Evolutionary conservation across 1,140 invertebrate genomes (phyloP).

Genomic region (Helicorthomorpha holstii): DNA sequence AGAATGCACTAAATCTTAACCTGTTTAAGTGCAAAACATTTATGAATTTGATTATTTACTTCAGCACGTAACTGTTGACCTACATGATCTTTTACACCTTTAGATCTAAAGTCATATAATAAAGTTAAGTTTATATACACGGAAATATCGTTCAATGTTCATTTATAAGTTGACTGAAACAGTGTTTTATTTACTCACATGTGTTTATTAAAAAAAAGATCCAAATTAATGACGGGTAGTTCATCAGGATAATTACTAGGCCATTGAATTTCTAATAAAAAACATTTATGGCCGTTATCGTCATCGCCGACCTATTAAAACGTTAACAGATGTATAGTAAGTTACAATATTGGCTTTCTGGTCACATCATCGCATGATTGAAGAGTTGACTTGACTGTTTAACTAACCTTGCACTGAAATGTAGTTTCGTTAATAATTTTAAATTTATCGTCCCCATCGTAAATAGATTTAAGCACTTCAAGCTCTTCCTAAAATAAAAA

Average conservation of each 20-base stretch:
- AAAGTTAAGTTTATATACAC: no score
- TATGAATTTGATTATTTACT: no score
- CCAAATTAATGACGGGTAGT: conserved; percentile 62
- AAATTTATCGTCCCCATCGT: conserved; percentile 77
- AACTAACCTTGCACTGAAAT: conserved; percentile 76
- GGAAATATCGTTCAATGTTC: no score
- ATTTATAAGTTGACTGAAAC: not conserved
- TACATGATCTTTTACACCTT: no score
- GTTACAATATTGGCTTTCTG: not conserved
- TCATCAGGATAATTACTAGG: conserved; percentile 64
- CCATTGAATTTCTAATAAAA: conserved; percentile 77
- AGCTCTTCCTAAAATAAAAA: conserved; percentile 49
- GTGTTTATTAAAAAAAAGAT: conserved; percentile 86
- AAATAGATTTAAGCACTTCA: conserved; percentile 81
- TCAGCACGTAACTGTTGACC: no score
- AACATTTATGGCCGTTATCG: conserved; percentile 54
- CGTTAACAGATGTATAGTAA: not conserved
- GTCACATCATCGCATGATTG: no score
- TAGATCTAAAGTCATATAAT: no score
- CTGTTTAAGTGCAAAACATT: no score
- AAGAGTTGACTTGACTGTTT: conserved; percentile 21
- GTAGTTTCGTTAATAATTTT: conserved; percentile 55
- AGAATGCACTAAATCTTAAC: not conserved
- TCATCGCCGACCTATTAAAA: not conserved
- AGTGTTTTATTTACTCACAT: conserved; percentile 44